Base-by-base conservation (phyloP, 2,888 invertebrate species). In the Unio pictorum region DNA sequence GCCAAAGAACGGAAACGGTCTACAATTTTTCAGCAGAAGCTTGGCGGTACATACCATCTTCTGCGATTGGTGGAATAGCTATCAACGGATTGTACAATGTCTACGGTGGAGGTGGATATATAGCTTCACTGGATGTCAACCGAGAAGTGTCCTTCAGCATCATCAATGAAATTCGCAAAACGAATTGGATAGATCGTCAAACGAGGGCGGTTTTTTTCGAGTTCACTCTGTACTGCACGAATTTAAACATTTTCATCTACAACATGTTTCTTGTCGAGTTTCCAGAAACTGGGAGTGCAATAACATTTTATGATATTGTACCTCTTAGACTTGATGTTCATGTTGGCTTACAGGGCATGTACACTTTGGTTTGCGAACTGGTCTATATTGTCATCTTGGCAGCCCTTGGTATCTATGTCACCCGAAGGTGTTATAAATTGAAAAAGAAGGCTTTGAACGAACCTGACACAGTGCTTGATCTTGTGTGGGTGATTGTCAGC, bases 61-160 rank as follows among this genome's bases (percentile, higher is more conserved):
- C 74, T 0, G 73, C 80, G 56, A 80, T 84, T 20, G 81, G 78
- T 79, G 85, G 83, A 7, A 55, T 81, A n/a, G 79, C 84, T 1
- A 72, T 82, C 23, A 64, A 77, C 45, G 86, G 84, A 5, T 64
- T 66, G 17, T 75, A 78, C 60, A 76, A 66, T 4, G 76, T 76
- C 1, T 86, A 86, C 34, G 73, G 81, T 7, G 86, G 85, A 1
- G 85, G 86, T 1, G 86, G 86, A 2, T 86, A 86, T 64, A 81
- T 86, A 7, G 80, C 82, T 1, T 76, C 82, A 54, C 72, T 85
- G 1, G 82, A 79, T 63, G 81, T 84, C 1, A 84, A 82, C 60
- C 60, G 71, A n/a, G 70, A 79, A 45, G 78, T 84, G 11, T 81
- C 82, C 7, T 73, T 75, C 8, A 59, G 71, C 23, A 80, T 84